Evolutionary conservation across 2,797 vertebrate species (phyloP), one percentile per base, ranked within the genome.

Genomic region (Kryptolebias ocellatus): DNA sequence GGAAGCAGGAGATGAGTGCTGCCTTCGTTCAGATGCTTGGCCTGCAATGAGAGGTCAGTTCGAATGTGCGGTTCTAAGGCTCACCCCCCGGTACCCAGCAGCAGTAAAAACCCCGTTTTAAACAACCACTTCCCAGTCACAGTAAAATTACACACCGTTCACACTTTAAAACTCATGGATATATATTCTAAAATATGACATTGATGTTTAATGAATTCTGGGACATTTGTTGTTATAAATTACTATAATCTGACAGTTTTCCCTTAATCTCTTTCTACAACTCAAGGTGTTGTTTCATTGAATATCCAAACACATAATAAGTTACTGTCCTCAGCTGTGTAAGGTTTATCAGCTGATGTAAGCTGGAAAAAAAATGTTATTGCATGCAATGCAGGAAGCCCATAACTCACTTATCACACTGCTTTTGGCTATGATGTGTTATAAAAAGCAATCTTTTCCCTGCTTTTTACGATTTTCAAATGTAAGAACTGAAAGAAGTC

Each of bases 11-110:
- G 63, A 66, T 61, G 76, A 67, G 54, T 17, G 56, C 71, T 74
- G 79, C 82, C 76, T 73, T 80, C 69, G 74, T 65, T 55, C 67
- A 72, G 78, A 27, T 29, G 50, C 67, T 60, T 47, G 70, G 56
- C 67, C 71, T n/a, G 70, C 81, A 66, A 70, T 47, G 29, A 72
- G 57, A 76, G 65, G 74, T 81, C 79, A 58, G 70, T 56, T 31
- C 4, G 42, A 79, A 67, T 44, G 61, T 34, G 45, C 28, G 2
- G 59, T 58, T 74, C 68, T 69, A 64, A 72, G 68, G 46, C 68
- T 65, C 74, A 84, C 78, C 76, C 66, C 20, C 67, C 49, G 57
- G 63, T 64, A 11, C 61, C 65, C 29, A 18, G 63, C 78, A 74
- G 70, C 66, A 60, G 61, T 0, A 44, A 31, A 67, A 69, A 81